Evolutionary conservation across 2,797 vertebrate genomes (phyloP).

Genomic region (Malacoctenus gilli): DNA sequence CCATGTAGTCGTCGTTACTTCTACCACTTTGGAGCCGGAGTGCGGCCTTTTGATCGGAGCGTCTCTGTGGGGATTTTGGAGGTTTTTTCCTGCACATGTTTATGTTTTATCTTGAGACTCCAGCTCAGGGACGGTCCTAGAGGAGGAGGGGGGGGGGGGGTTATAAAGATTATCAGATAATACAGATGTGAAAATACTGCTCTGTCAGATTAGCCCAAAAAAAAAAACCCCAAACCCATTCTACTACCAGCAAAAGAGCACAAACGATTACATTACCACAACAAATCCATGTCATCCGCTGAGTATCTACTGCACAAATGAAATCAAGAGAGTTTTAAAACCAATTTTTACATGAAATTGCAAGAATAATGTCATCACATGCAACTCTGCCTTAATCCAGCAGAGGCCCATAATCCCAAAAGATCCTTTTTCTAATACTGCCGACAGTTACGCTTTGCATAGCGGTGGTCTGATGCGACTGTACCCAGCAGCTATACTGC

Average conservation of each 20-base stretch:
- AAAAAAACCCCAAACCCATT: no score
- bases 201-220: not conserved
- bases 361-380: not conserved
- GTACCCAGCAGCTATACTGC: no score
- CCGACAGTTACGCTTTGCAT: no score
- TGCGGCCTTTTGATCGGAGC: no score
- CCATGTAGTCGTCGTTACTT: no score
- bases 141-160: no score
- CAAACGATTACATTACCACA: conserved; percentile 2
- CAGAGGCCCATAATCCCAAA: not conserved
- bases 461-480: no score
- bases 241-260: not conserved
- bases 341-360: conserved; percentile 3
- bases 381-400: not conserved
- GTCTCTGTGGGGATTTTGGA: no score
- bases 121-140: not conserved
- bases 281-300: conserved; percentile 1
- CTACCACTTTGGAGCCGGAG: no score
- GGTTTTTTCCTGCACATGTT: no score
- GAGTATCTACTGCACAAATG: not conserved
- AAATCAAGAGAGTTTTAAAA: conserved; percentile 1
- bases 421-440: not conserved
- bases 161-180: not conserved
- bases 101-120: not conserved
- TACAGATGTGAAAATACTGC: not conserved